Conservation (phyloP, 2,888 invertebrate genomes). For the Amiota minor region DNA sequence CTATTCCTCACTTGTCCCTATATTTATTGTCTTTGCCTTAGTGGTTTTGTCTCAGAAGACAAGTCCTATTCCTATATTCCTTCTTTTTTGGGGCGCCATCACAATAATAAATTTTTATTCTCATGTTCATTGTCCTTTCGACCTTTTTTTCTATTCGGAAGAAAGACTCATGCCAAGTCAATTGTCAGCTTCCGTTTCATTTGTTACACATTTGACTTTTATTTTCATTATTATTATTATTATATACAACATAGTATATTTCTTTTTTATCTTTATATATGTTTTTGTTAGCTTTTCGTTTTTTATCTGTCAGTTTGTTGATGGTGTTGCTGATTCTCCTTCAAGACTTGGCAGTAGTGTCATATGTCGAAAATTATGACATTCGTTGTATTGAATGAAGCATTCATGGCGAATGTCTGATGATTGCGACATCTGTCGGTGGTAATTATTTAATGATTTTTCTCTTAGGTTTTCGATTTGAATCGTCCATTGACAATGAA, state of each 20-base stretch:
- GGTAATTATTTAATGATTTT: constrained; percentile 25
- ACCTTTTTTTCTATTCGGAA: neutral
- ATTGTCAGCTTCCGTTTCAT: constrained; percentile 33
- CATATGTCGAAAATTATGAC: constrained; percentile 62
- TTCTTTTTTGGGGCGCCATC: constrained; percentile 7
- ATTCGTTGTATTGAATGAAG: constrained; percentile 41
- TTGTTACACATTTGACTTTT: constrained; percentile 33
- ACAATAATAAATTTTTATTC: constrained; percentile 19
- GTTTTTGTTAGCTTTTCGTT: neutral
- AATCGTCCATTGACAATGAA: no score
- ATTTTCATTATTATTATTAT: neutral
- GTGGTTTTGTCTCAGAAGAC: no score
- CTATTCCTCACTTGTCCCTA: neutral
- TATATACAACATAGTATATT: neutral
- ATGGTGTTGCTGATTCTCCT: neutral
- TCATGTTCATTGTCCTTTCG: constrained; percentile 10
- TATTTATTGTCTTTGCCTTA: no score
- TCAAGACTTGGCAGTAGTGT: constrained; percentile 37
- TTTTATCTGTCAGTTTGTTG: constrained; percentile 16
- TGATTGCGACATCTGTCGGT: constrained; percentile 11
- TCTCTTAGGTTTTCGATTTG: neutral
- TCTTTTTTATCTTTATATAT: neutral
- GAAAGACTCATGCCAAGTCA: constrained; percentile 15
- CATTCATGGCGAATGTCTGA: neutral
- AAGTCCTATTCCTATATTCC: neutral